phyloP scores from a whole-genome alignment of 2,888 invertebrate species.

The Heteromyza rotundicornis region DNA sequence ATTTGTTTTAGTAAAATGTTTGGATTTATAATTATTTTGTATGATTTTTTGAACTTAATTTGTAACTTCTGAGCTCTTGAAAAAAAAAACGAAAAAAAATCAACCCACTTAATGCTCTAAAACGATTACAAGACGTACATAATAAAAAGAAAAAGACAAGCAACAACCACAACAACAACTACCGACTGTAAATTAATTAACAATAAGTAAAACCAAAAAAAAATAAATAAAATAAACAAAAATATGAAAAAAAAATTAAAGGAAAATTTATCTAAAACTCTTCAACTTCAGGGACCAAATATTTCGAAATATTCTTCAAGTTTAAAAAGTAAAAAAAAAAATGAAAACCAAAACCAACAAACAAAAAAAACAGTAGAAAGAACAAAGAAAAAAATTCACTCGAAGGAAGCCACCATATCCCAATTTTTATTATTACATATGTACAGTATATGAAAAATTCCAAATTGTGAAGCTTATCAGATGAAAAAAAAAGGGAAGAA shows the following conservation, averaged over 20 bases:
- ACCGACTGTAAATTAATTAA: constrained; percentile 35
- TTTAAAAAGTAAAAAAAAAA: neutral
- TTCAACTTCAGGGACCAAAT: constrained; percentile 60
- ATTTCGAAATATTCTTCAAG: neutral
- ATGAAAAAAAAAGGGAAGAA: constrained; percentile 11
- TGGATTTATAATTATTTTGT: constrained; percentile 16
- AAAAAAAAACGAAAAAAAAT: constrained; percentile 16
- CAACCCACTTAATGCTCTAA: constrained; percentile 40
- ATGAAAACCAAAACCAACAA: constrained; percentile 15
- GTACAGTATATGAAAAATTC: no score
- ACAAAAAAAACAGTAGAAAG: constrained; percentile 29
- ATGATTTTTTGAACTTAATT: constrained; percentile 19
- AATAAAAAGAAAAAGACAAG: neutral
- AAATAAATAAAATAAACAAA: no score
- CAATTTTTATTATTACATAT: no score
- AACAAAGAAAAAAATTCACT: neutral
- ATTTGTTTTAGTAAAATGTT: neutral
- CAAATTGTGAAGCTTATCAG: no score
- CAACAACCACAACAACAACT: constrained; percentile 7
- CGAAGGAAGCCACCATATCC: no score
- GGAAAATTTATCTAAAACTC: constrained; percentile 45
- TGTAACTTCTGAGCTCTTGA: constrained; percentile 24
- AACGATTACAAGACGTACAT: neutral
- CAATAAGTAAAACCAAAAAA: no score
- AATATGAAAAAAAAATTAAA: no score